These are phyloP conservation scores for Epinotia demarniana DNA, from an alignment of 2,888 invertebrate species.

Conservation along the genomic window DNA sequence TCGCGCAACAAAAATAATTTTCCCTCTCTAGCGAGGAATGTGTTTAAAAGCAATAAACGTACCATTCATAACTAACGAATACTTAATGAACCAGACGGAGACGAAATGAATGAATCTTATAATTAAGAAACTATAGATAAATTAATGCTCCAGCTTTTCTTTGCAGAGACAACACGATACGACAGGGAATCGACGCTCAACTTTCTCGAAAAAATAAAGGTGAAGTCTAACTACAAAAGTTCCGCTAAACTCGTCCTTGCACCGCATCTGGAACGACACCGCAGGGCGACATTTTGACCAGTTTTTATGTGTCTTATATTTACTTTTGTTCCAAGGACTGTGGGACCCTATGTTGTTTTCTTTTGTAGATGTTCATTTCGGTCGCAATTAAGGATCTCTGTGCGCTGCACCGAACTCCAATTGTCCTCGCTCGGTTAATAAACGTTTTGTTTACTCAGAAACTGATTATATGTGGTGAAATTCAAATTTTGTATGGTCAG, in stretches of 20 bases:
- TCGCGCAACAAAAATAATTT: background rate
- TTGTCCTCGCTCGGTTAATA: slow-evolving; percentile 30
- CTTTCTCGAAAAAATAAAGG: slow-evolving; percentile 51
- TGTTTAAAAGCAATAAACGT: background rate
- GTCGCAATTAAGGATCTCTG: slow-evolving; percentile 39
- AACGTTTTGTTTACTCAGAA: slow-evolving; percentile 19
- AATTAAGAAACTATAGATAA: background rate
- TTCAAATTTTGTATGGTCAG: too few species aligned
- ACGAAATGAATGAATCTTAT: too few species aligned
- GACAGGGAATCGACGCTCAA: slow-evolving; percentile 18
- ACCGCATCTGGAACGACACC: slow-evolving; percentile 61
- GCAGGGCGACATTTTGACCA: slow-evolving; percentile 65
- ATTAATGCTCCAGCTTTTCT: background rate
- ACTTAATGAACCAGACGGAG: too few species aligned
- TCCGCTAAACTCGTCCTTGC: slow-evolving; percentile 59
- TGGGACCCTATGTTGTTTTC: slow-evolving; percentile 44
- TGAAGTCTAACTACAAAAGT: slow-evolving; percentile 51
- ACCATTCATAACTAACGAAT: background rate
- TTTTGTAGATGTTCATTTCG: slow-evolving; percentile 40
- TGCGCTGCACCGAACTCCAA: slow-evolving; percentile 24
- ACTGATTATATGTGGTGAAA: slow-evolving; percentile 15
- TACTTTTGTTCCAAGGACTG: slow-evolving; percentile 55
- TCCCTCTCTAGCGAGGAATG: background rate
- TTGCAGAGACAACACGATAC: background rate
- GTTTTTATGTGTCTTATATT: slow-evolving; percentile 55